Evolutionary conservation across 2,113 vertebrate species (phyloP).

Genomic region (Lanius ludovicianus): DNA sequence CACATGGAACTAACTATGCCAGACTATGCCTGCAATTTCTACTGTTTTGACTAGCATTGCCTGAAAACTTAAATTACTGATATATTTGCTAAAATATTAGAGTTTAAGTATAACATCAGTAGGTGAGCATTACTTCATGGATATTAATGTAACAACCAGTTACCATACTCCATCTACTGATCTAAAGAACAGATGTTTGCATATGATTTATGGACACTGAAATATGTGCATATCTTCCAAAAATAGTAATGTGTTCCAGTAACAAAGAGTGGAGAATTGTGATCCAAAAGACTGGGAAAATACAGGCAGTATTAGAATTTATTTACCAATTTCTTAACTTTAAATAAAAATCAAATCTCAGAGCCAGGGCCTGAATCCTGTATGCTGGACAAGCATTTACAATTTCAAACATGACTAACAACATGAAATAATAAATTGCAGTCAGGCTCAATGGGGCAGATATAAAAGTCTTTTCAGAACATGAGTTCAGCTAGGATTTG

Average conservation of each 20-base stretch:
- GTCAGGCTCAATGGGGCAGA: not conserved
- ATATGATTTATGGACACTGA: constrained; percentile 55
- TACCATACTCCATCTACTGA: constrained; percentile 50
- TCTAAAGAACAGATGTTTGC: constrained; percentile 69
- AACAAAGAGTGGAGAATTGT: constrained; percentile 4
- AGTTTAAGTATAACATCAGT: not conserved
- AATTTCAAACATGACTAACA: not conserved
- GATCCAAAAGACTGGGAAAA: not conserved
- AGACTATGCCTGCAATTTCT: not conserved
- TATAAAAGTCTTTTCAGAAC: not conserved
- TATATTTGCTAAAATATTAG: constrained; percentile 10
- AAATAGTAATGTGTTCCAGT: constrained; percentile 61
- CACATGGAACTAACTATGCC: not conserved
- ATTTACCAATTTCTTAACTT: constrained; percentile 5
- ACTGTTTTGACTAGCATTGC: not conserved
- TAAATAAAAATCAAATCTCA: not conserved
- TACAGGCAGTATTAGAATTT: not conserved
- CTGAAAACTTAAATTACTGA: not conserved
- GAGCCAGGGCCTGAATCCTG: not conserved
- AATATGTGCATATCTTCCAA: constrained; percentile 55
- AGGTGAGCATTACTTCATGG: constrained; percentile 48
- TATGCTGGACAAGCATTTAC: not conserved
- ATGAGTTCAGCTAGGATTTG: not conserved
- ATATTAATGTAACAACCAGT: constrained; percentile 60
- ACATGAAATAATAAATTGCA: not conserved